phyloP scores from a whole-genome alignment of 2,113 vertebrate genomes.

The Callipepla californica region DNA sequence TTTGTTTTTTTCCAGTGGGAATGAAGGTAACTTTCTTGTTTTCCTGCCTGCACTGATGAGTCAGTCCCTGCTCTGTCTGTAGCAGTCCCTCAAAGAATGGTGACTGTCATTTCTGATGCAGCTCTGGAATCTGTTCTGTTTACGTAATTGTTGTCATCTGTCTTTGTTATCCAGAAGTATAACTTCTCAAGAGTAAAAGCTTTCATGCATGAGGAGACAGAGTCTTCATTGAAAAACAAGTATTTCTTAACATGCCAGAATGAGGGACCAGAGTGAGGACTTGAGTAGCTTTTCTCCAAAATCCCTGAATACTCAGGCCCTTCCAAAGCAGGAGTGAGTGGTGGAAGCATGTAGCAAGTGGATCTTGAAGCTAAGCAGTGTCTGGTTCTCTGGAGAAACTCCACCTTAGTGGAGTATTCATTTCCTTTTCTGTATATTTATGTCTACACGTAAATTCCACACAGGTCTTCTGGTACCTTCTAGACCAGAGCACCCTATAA shows the following conservation, averaged over 20 bases:
- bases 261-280: conserved; percentile 24
- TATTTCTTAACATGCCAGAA: conserved; percentile 54
- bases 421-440: not conserved
- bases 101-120: conserved; percentile 28
- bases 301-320: conserved; percentile 4
- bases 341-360: not conserved
- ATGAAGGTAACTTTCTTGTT: conserved; percentile 54
- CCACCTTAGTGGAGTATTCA: not conserved
- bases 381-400: not conserved
- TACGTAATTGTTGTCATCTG: conserved; percentile 50
- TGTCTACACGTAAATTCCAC: not conserved
- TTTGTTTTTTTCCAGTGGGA: not conserved
- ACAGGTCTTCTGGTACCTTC: not conserved
- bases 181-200: conserved; percentile 51
- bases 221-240: conserved; percentile 40
- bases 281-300: conserved; percentile 51
- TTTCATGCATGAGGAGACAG: conserved; percentile 45
- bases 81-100: conserved; percentile 4
- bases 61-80: conserved; percentile 26
- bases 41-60: conserved; percentile 21
- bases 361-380: not conserved
- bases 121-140: conserved; percentile 52
- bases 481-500: not conserved
- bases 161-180: conserved; percentile 56
- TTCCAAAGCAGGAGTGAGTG: accelerated